Conservation (phyloP, 1,140 invertebrate genomes). For the Lutraria rhynchaena region DNA sequence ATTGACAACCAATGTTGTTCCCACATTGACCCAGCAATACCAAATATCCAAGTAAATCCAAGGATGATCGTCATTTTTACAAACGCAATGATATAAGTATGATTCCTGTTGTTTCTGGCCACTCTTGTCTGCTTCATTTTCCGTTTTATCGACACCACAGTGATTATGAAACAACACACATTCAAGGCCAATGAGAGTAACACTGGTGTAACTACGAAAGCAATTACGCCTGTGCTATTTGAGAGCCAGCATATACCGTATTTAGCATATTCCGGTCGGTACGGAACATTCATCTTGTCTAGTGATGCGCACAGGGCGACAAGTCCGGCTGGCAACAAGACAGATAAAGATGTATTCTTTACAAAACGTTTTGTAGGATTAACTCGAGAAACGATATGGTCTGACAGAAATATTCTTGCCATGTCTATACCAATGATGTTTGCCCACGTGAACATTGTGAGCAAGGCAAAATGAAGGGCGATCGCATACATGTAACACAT, state of each 20-base stretch:
- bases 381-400: neutral
- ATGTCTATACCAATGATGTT: conserved; percentile 52
- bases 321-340: conserved; percentile 3
- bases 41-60: conserved; percentile 49
- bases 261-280: conserved; percentile 14
- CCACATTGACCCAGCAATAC: conserved; percentile 2
- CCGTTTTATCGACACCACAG: conserved; percentile 8
- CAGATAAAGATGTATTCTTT: neutral
- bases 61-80: conserved; percentile 44
- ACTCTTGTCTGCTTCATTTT: neutral
- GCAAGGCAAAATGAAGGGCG: conserved; percentile 13
- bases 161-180: neutral
- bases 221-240: conserved; percentile 1
- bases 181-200: conserved; percentile 23
- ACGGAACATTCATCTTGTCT: neutral
- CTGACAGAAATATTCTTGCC: neutral
- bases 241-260: conserved; percentile 46
- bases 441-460: conserved; percentile 38
- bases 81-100: conserved; percentile 36
- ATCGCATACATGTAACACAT: conserved; percentile 10
- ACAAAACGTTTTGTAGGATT: conserved; percentile 4
- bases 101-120: neutral
- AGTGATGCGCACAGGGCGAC: neutral
- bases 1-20: conserved; percentile 14
- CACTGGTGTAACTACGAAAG: conserved; percentile 35